Evolutionary conservation across 2,888 invertebrate species (phyloP).

Genomic region (Nomada lathburiana): DNA sequence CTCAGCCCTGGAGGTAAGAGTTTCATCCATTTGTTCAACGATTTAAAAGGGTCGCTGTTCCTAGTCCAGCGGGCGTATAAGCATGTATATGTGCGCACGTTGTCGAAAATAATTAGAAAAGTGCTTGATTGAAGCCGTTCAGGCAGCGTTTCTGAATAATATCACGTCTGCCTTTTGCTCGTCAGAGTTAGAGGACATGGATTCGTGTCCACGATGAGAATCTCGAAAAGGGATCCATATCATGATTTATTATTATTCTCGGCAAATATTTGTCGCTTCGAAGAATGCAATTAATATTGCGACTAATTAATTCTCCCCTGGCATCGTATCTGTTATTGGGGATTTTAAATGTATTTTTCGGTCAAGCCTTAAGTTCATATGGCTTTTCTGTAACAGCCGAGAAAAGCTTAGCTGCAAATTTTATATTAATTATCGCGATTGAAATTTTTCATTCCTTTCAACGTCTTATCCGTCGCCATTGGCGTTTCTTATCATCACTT

Average conservation of each 20-base stretch:
- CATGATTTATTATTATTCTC: neutral
- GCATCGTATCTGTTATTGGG: neutral
- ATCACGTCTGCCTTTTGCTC: conserved; percentile 27
- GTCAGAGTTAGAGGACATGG: conserved; percentile 5
- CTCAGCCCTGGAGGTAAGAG: conserved; percentile 63
- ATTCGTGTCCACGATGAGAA: too few relatives aligned
- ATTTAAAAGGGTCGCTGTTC: conserved; percentile 65
- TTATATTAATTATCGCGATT: neutral
- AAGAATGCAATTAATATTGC: conserved; percentile 34
- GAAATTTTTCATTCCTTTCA: conserved; percentile 44
- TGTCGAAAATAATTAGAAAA: conserved; percentile 71
- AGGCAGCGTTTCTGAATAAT: conserved; percentile 32
- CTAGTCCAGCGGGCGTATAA: conserved; percentile 15
- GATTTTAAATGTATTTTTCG: neutral
- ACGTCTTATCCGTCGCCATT: neutral
- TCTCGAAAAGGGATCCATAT: too few relatives aligned
- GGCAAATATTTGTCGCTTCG: conserved; percentile 10
- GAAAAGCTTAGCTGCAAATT: neutral
- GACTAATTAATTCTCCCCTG: conserved; percentile 26
- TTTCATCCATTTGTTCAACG: conserved; percentile 73
- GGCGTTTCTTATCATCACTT: conserved; percentile 43
- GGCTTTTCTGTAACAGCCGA: neutral
- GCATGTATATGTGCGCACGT: conserved; percentile 19
- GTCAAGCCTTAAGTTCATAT: conserved; percentile 6
- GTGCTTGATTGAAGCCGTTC: conserved; percentile 62